Conservation (phyloP, 2,113 vertebrate species). For the Tupaia chinensis region DNA sequence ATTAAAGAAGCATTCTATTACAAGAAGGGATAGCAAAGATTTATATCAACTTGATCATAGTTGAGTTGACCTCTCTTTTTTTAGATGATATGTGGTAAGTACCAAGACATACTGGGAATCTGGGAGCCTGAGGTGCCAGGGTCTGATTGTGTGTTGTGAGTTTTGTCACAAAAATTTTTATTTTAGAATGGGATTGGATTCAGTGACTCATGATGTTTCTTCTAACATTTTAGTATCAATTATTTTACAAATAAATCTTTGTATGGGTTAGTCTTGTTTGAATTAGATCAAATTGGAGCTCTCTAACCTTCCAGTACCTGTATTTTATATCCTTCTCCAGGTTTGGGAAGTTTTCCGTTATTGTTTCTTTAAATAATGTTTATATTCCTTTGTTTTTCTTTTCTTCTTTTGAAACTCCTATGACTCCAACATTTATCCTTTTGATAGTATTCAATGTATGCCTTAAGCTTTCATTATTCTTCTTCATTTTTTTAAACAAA, state of each 20-base stretch:
- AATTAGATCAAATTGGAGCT: neutral
- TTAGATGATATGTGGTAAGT: neutral
- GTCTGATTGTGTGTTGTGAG: neutral
- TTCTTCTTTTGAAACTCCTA: neutral
- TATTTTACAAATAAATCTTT: neutral
- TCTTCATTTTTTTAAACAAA: neutral
- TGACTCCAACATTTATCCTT: neutral
- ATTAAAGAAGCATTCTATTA: neutral
- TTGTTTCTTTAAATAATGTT: neutral
- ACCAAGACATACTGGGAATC: neutral
- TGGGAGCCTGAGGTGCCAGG: neutral
- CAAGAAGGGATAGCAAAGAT: neutral
- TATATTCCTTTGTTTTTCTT: neutral
- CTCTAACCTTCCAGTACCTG: neutral
- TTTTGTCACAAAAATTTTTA: neutral
- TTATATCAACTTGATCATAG: neutral
- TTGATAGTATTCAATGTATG: neutral
- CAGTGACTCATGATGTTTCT: neutral
- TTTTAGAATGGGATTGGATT: neutral
- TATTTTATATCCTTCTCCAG: neutral
- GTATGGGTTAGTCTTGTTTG: neutral
- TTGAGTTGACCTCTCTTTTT: neutral
- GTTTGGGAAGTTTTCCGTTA: neutral
- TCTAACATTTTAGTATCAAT: neutral
- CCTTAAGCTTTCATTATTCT: neutral